These are phyloP conservation scores for Pollachius pollachius DNA, from an alignment of 2,113 vertebrate genomes.

Conservation along the genomic window DNA sequence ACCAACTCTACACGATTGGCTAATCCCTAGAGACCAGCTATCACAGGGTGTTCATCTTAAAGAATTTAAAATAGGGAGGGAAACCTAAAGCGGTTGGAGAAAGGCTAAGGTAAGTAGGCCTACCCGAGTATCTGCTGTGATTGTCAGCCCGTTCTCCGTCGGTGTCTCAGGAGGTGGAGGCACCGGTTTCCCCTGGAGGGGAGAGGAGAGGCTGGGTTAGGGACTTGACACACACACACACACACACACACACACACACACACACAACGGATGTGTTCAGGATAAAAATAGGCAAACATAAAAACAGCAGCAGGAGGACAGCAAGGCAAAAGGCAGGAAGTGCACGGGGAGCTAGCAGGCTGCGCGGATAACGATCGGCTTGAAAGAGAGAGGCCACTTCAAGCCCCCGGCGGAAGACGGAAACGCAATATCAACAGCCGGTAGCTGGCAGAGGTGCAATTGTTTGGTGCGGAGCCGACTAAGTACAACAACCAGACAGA, in stretches of 20 bases:
- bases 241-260: neutral
- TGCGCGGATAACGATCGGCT: neutral
- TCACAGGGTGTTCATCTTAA: too few relatives aligned
- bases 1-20: too few relatives aligned
- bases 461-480: too few relatives aligned
- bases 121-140: conserved; percentile 68
- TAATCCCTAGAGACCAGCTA: too few relatives aligned
- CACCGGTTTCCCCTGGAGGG: conserved; percentile 74
- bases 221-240: neutral
- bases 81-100: too few relatives aligned
- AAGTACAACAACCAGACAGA: too few relatives aligned
- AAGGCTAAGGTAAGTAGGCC: conserved; percentile 9
- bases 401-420: neutral
- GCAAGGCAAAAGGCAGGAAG: neutral
- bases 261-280: neutral
- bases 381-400: neutral
- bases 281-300: neutral
- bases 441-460: too few relatives aligned
- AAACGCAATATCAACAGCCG: neutral
- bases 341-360: neutral
- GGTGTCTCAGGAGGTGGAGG: conserved; percentile 45
- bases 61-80: too few relatives aligned
- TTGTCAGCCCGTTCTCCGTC: conserved; percentile 61
- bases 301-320: too few relatives aligned
- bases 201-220: conserved; percentile 1